Evolutionary conservation across 2,113 vertebrate genomes (phyloP), one percentile per base, ranked within the genome.

Genomic region (Cromileptes altivelis): DNA sequence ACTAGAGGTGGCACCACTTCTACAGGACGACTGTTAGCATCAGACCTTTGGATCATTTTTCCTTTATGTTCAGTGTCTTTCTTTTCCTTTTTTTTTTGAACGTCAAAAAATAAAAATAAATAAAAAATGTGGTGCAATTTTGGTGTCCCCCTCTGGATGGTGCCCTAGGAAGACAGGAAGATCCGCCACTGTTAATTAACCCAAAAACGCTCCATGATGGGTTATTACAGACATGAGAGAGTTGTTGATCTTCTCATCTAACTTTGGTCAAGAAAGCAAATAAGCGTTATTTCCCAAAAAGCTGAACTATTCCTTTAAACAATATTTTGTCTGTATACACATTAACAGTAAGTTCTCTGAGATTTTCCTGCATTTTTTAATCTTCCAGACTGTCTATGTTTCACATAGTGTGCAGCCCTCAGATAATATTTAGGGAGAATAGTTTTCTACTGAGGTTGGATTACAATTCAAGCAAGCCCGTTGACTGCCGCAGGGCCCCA

Each of bases 391-490:
- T 19, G 1, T 74, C 25, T 42, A 14, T 25, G 40, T 47, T 58
- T 82, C 33, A 33, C 13, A 15, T 25, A 11, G 11, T 57, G 6
- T 42, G 60, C 50, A 17, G 77, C 85, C 42, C 63, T 68, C 50
- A 58, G 40, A 70, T 65, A 55, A 74, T 67, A 55, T 81, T 72
- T 45, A 52, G 62, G 45, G 23, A 75, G 33, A 60, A 12, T 23
- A 21, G 25, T 45, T 78, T 37, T 71, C 37, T 64, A 6, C 45
- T 21, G 27, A 70, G 40, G 21, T 78, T 69, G 21, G 71, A 84
- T 79, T 80, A 40, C 47, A 60, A 37, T 40, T 63, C 77, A 80
- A 49, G 60, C 60, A 37, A 21, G 19, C n/a, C 52, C 25, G 78
- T 64, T 58, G 18, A n/a, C 78, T 14, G 42, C 60, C n/a, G 12